Evolutionary conservation across 2,113 vertebrate genomes (phyloP), one percentile per base, ranked within the genome.

Genomic region (Callochromis pleurospilus): DNA sequence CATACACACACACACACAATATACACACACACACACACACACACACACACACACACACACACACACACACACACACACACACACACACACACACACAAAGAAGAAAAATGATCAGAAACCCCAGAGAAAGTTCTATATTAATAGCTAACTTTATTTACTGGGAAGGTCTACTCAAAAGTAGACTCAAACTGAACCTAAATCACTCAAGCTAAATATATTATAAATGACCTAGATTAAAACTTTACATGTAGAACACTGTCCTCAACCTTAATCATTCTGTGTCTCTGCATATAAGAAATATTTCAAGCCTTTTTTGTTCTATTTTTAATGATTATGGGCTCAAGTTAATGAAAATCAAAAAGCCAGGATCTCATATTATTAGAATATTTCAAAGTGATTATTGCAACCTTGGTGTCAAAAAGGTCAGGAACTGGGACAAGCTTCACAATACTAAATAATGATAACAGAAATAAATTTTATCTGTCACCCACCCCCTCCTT

Each of bases 81-180:
- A 54, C 21, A 56, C n/a, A 26, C 38, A n/a, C 65, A n/a, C 29
- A 36, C 29, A 24, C 31, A 21, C 70, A 24, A 8, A 21, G 13
- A 10, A 17, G 62, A 26, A 80, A 51, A 79, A 47, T 29, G 93
- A 97, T 96, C 62, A 85, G 70, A 31, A 84, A 84, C 33, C 55
- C 51, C 81, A 80, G 10, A 90, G 80, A 75, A 60, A 62, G 6
- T 10, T 10, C 89, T 58, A 77, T 38, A 12, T 31, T 33, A 21
- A 79, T 19, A 58, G 29, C 5, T 31, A n/a, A 80, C 6, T 33
- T 55, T 31, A 51, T 73, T 17, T 21, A 54, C 21, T 85, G 62
- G 85, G 24, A 83, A 11, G 70, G 24, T 38, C 9, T 40, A 55
- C 36, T 56, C 8, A 13, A n/a, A 55, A 81, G 31, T 14, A 75